Percentiles rank a stretch among this genome's conserved stretches.
Evolutionary conservation across 2,797 vertebrate genomes (phyloP).

Genomic region (Poeciliopsis turneri): DNA sequence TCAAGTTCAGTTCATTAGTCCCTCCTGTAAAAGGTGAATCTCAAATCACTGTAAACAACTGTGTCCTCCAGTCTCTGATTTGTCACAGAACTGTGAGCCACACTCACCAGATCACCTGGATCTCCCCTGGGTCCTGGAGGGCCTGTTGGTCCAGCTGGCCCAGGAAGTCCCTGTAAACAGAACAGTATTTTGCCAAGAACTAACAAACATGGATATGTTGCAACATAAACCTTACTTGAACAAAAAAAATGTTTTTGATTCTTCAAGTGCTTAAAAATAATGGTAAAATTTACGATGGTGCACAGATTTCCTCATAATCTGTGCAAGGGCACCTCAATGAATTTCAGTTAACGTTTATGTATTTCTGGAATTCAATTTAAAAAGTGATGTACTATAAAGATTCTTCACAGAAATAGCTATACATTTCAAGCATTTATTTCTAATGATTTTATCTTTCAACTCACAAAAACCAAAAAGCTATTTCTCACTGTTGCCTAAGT

Average conservation of each 20-base stretch:
- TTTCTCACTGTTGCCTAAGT: neutral
- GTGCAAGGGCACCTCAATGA: neutral
- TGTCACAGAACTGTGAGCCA: slow-evolving; percentile 1
- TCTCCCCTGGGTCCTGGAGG: slow-evolving; percentile 88
- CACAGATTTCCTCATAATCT: neutral
- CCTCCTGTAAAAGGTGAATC: slow-evolving; percentile 30
- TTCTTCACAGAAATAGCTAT: neutral
- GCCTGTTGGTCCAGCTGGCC: slow-evolving; percentile 84
- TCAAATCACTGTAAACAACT: slow-evolving; percentile 21
- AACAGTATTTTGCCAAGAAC: slow-evolving; percentile 18
- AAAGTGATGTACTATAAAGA: neutral
- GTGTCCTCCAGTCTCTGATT: neutral
- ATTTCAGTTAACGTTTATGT: neutral
- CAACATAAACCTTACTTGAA: neutral
- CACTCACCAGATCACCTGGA: slow-evolving; percentile 85
- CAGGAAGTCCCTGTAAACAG: slow-evolving; percentile 81
- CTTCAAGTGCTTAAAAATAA: neutral
- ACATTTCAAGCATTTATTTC: neutral
- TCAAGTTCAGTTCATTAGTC: slow-evolving; percentile 6
- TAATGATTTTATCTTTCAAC: neutral
- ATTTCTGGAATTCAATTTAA: neutral
- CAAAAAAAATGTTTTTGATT: neutral
- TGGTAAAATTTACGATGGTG: neutral
- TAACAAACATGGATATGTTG: neutral
- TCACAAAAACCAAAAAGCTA: neutral